These are phyloP conservation scores for Phoebastria nigripes DNA, from an alignment of 2,797 vertebrate species.

Conservation along the genomic window DNA sequence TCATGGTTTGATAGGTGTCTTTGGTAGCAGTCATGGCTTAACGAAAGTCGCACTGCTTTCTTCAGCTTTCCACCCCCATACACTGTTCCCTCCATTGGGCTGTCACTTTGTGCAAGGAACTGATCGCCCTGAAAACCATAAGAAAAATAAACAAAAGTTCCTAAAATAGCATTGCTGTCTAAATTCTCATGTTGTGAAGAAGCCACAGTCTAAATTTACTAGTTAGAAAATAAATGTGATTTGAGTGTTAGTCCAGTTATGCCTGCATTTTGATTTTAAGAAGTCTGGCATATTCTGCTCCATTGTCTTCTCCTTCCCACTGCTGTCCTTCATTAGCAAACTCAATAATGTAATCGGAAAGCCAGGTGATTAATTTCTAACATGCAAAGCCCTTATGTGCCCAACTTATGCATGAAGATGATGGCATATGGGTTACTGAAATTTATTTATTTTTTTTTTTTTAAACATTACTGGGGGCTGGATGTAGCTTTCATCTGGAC, in stretches of 20 bases:
- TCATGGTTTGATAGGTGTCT: neutral
- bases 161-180: neutral
- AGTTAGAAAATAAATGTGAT: neutral
- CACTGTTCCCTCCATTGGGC: neutral
- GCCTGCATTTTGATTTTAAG: neutral
- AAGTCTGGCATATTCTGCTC: neutral
- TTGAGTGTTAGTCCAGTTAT: neutral
- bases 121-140: neutral
- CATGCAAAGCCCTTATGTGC: neutral
- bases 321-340: neutral
- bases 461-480: neutral
- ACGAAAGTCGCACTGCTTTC: fast-evolving
- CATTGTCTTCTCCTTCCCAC: neutral
- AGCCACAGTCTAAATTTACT: neutral
- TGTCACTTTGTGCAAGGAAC: neutral
- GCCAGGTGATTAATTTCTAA: neutral
- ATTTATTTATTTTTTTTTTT: neutral
- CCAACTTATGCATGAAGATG: neutral
- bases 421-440: neutral
- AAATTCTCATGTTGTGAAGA: neutral
- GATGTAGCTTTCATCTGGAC: neutral
- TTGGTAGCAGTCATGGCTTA: neutral
- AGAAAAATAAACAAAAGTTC: neutral
- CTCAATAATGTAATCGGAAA: neutral
- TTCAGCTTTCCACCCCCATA: neutral